Conservation (phyloP, 1,140 invertebrate species). For the Dreissena rostriformis region DNA sequence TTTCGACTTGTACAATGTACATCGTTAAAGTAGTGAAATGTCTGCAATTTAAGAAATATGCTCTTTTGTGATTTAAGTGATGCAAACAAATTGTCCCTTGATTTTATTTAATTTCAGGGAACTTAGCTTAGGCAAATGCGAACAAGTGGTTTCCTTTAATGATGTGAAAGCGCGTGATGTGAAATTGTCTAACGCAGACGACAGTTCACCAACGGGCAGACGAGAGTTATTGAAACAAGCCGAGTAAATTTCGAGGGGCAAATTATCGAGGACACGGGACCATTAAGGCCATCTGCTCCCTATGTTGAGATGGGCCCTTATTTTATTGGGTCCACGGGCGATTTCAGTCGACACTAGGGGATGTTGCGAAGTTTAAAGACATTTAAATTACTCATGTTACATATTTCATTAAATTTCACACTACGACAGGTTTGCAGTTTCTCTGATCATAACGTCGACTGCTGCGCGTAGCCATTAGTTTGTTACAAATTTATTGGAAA, state of each 20-base stretch:
- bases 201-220: too few relatives aligned
- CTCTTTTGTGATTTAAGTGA: too few relatives aligned
- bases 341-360: neutral
- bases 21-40: too few relatives aligned
- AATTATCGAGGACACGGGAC: neutral
- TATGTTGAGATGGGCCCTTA: neutral
- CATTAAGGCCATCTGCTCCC: conserved; percentile 3
- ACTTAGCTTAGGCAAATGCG: too few relatives aligned
- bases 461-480: conserved; percentile 35
- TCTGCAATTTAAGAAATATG: too few relatives aligned
- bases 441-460: conserved; percentile 19
- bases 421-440: conserved; percentile 24
- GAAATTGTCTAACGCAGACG: too few relatives aligned
- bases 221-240: too few relatives aligned
- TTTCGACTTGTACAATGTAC: too few relatives aligned
- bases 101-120: too few relatives aligned
- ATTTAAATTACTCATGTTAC: conserved; percentile 27
- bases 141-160: too few relatives aligned
- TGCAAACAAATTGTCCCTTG: too few relatives aligned
- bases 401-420: conserved; percentile 40
- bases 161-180: too few relatives aligned
- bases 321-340: neutral
- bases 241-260: neutral
- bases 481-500: conserved; percentile 47
- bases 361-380: neutral